Base-by-base conservation (phyloP, 2,888 invertebrate genomes). In the Phyllotreta cruciferae region DNA sequence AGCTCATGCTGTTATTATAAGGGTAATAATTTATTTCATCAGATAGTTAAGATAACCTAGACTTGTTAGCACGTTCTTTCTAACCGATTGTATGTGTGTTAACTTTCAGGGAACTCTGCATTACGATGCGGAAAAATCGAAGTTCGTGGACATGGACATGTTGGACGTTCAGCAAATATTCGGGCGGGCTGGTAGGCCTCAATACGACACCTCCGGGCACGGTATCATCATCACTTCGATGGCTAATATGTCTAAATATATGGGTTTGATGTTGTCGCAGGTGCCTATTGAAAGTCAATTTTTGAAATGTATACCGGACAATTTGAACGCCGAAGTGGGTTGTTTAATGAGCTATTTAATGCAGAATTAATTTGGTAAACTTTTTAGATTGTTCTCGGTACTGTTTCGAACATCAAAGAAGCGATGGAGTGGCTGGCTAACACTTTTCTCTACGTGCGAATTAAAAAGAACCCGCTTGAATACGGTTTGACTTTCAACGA, bases 211-310 rank as follows among this genome's bases (percentile, higher is more conserved):
- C 0, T 91, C 92, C 9, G 98, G 99, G 4, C 91, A 95, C 39
- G 98, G 98, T 41, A 92, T 94, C 39, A 99, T 99, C 62, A 95
- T 99, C 52, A 99, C 99, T 0, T 83, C 90, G 0, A 92, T 96
- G 77, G 91, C 93, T 67, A 97, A 97, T 79, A 84, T 99, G 60
- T 88, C 93, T 37, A 95, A 96, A 77, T 99, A 99, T 78, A 84
- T 99, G 61, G 93, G 94, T 0, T 85, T 97, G 55, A 86, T 99
- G 77, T 97, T 96, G 1, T 94, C 96, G 78, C 98, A 98, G 82
- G 94, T 94, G 79, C 98, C 99, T 0, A 99, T 99, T 67, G 99
- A 99, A 81, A 97, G 97, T 76, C 96, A 96, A 82, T 98, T 99
- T 75, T 89, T 96, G 63, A 90, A 90, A 75, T 89, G 92, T 72